Base-by-base conservation (phyloP, 2,888 invertebrate species). In the Linyphia triangularis region DNA sequence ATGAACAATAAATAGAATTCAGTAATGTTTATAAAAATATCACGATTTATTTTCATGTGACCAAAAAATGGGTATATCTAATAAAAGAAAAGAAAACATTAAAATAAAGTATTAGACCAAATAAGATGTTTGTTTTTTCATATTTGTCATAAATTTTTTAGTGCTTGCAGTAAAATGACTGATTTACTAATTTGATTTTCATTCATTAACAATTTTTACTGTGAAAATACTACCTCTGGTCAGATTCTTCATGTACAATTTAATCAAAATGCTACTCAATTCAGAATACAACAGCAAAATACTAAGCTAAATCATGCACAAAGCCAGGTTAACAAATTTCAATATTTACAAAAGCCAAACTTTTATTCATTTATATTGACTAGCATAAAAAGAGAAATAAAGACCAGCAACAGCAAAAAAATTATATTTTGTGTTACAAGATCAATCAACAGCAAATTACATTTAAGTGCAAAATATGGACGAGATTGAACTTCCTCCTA, bases 321-420 rank as follows among this genome's bases (percentile, higher is more conserved):
- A 40, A 79, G 30, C 75, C 67, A 69, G n/a, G n/a, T n/a, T n/a
- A n/a, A 70, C 67, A 69, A 75, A 51, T 83, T 26, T 37, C 51
- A 37, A 59, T 75, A 67, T 75, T 65, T 65, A 83, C 51, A 85
- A 51, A 84, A 75, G 40, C 57, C 5, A 69, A 75, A 83, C 33
- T 67, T 59, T 70, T n/a, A 61, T n/a, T 81, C 67, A 59, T 77
- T 70, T 33, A 65, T 43, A 63, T 59, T 85, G 85, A 85, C 85
- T 85, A 85, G 85, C 77, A 85, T 40, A n/a, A n/a, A n/a, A n/a
- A n/a, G n/a, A 85, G 67, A 40, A 37, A 85, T 59, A 77, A 16
- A 57, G 43, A 57, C 19, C 16, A 67, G 16, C 28, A 67, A 84
- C 57, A 82, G 26, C 67, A 24, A 22, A 63, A 33, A 63, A 51